Evolutionary conservation across 2,797 vertebrate genomes (phyloP).

Genomic region (Sebastes nivosus): DNA sequence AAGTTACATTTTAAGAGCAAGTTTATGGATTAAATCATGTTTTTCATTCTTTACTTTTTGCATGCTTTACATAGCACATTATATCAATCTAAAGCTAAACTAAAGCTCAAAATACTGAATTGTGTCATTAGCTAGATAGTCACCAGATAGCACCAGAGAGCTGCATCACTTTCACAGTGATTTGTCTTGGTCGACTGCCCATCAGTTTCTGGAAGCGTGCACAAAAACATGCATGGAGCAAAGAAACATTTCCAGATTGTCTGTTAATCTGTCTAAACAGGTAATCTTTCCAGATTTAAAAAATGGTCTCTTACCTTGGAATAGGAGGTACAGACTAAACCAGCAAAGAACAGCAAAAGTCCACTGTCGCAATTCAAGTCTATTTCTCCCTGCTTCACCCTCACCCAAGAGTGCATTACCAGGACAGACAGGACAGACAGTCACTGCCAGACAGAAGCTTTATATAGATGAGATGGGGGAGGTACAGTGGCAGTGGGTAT

Average conservation of each 20-base stretch:
- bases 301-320: constrained; percentile 37
- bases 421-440: constrained; percentile 32
- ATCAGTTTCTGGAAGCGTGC: background rate
- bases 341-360: background rate
- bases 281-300: background rate
- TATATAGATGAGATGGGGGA: constrained; percentile 65
- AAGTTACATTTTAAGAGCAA: background rate
- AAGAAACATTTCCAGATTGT: background rate
- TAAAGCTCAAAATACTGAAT: background rate
- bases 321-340: background rate
- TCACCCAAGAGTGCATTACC: constrained; percentile 16
- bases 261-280: background rate
- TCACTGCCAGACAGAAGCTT: constrained; percentile 53
- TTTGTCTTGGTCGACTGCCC: background rate
- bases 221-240: background rate
- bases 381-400: constrained; percentile 2
- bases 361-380: background rate
- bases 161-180: background rate
- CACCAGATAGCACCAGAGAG: constrained; percentile 37
- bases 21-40: background rate
- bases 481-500: constrained; percentile 30
- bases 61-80: background rate
- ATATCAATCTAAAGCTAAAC: background rate
- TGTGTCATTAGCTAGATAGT: background rate
- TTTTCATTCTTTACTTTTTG: background rate